Base-by-base conservation (phyloP, 1,140 invertebrate species). In the Aphelenchoides fujianensis region DNA sequence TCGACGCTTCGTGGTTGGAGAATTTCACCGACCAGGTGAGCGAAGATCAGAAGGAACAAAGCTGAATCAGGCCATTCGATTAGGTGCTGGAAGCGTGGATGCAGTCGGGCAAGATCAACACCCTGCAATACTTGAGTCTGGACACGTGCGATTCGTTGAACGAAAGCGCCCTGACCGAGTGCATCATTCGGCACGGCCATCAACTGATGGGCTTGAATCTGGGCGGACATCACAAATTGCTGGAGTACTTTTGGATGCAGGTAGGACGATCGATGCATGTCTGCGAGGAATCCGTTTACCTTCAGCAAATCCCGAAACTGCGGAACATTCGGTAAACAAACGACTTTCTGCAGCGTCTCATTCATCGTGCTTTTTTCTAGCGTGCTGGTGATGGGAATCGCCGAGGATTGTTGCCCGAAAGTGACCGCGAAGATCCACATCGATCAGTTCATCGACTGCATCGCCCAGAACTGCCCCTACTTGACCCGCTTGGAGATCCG, bases 361-460 rank as follows among this genome's bases (percentile, higher is more conserved):
- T 71, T 78, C n/a, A 69, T 41, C 71, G 48, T 23, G n/a, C n/a
- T n/a, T n/a, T 35, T 74, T n/a, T 74, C 74, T 80, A 97, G 95
- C 84, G 95, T 98, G 72, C 87, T 97, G 34, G 91, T 97, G 0
- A 94, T 98, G 91, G 97, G 97, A 9, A 97, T 95, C 2, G 90
- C 93, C 48, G 94, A 97, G 85, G 90, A 95, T 68, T 89, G 97
- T 37, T 95, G 94, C 41, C 91, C 95, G 1, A 97, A 97, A 84
- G 83, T 85, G 30, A 84, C 84, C 79, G 87, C 87, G 48, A 88
- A 88, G 74, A 87, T 89, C 54, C 89, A 89, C 75, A 93, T 98
- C 52, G 97, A 99, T 88, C 91, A 98, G 86, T 86, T 99, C 62
- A 94, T 98, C 89, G 95, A 99, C 82, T 92, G 91, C 52, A 96